Conservation (phyloP, 2,797 vertebrate genomes). For the Acridotheres tristis region DNA sequence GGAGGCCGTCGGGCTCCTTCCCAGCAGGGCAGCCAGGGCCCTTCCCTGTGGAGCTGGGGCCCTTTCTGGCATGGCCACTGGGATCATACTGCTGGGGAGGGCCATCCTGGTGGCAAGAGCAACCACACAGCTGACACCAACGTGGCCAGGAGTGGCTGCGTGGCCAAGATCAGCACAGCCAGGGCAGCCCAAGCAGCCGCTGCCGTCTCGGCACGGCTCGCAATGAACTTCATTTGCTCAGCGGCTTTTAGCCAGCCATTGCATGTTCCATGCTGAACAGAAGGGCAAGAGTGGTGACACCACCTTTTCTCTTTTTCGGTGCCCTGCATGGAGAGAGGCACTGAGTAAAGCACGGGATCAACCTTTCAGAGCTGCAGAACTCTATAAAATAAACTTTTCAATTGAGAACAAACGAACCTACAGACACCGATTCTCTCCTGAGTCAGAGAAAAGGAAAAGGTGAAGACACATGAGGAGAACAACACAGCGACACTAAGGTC, state of each 20-base stretch:
- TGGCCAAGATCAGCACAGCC: too few relatives aligned
- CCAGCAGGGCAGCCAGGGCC: neutral
- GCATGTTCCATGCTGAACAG: neutral
- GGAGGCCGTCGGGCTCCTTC: too few relatives aligned
- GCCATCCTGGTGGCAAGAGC: too few relatives aligned
- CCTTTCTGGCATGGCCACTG: too few relatives aligned
- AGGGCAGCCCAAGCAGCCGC: rapidly evolving
- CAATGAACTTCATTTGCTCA: neutral
- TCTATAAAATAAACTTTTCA: neutral
- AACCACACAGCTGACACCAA: too few relatives aligned
- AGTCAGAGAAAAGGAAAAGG: neutral
- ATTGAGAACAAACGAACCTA: neutral
- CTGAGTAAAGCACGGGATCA: neutral
- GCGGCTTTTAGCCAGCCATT: too few relatives aligned
- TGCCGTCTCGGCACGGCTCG: neutral
- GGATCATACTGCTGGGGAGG: too few relatives aligned
- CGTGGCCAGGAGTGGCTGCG: too few relatives aligned
- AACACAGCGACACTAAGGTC: neutral
- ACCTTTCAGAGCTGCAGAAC: neutral
- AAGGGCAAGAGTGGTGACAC: neutral
- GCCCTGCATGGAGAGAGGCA: neutral
- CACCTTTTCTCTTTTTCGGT: neutral
- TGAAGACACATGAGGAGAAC: neutral
- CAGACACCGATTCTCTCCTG: neutral
- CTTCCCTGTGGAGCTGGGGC: too few relatives aligned